Evolutionary conservation across 2,888 invertebrate species (phyloP).

Genomic region (Pheosia tremula): DNA sequence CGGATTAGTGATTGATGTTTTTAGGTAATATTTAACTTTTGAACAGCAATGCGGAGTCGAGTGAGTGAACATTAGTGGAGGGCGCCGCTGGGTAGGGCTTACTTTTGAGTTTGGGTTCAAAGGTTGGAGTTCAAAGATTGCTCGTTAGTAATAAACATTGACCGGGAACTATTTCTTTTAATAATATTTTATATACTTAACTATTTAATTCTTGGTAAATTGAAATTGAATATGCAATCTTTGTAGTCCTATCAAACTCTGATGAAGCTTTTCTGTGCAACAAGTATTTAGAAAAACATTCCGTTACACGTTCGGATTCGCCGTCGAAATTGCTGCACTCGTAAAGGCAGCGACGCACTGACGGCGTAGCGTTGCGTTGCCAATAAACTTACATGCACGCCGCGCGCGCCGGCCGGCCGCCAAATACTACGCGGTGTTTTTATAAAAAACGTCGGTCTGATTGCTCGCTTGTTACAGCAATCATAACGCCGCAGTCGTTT

Average conservation of each 20-base stretch:
- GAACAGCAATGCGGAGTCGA: slow-evolving; percentile 28
- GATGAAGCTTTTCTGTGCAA: no score
- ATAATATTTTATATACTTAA: not conserved
- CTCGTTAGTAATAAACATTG: not conserved
- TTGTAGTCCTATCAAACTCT: no score
- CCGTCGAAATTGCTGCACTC: not conserved
- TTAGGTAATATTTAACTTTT: slow-evolving; percentile 31
- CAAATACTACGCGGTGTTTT: slow-evolving; percentile 43
- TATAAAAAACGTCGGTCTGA: slow-evolving; percentile 41
- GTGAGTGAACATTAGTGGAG: not conserved
- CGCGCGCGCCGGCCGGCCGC: slow-evolving; percentile 13
- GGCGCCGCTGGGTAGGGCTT: not conserved
- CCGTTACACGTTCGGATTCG: not conserved
- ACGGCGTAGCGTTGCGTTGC: slow-evolving; percentile 3
- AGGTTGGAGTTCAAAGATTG: not conserved
- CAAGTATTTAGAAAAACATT: not conserved
- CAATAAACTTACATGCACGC: slow-evolving; percentile 26
- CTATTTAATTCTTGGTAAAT: no score
- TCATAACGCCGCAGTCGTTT: slow-evolving; percentile 32
- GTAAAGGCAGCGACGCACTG: slow-evolving; percentile 8
- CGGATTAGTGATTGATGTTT: slow-evolving; percentile 31
- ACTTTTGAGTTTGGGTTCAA: not conserved
- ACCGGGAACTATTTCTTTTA: not conserved
- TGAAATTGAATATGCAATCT: no score
- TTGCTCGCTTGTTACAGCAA: slow-evolving; percentile 55